Percentiles rank a stretch among this genome's conserved stretches.
Evolutionary conservation across 2,888 invertebrate species (phyloP).

Genomic region (Caenorhabditis uteleia): DNA sequence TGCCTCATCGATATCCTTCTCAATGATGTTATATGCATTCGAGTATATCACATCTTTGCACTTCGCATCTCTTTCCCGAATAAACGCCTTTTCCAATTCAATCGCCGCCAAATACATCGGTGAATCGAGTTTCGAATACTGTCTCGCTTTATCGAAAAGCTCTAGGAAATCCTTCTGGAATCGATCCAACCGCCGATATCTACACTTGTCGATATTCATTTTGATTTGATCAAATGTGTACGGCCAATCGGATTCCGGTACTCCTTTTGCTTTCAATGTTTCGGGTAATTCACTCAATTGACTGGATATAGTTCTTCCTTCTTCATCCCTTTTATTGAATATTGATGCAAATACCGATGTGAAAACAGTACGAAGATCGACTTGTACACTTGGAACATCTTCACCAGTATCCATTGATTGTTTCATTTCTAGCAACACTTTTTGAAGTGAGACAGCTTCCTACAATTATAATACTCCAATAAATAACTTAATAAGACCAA

Average conservation of each 20-base stretch:
- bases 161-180: conserved; percentile 88
- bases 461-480: conserved; percentile 60
- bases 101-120: conserved; percentile 90
- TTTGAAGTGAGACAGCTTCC: conserved; percentile 90
- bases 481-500: not conserved
- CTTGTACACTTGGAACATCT: conserved; percentile 65
- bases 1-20: conserved; percentile 40
- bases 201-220: conserved; percentile 83
- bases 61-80: conserved; percentile 77
- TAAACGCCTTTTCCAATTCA: conserved; percentile 88
- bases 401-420: conserved; percentile 76
- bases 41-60: conserved; percentile 85
- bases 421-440: conserved; percentile 87
- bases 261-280: conserved; percentile 75
- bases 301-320: conserved; percentile 93
- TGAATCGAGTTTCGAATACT: conserved; percentile 87
- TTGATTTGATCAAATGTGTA: conserved; percentile 91
- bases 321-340: conserved; percentile 94
- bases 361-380: conserved; percentile 88
- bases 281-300: conserved; percentile 89
- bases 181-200: conserved; percentile 88
- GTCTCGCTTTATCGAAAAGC: conserved; percentile 86
- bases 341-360: conserved; percentile 88
- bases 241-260: conserved; percentile 74
- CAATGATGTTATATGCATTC: conserved; percentile 82